phyloP scores from a whole-genome alignment of 2,113 vertebrate genomes.

The Hemichromis elongatus region DNA sequence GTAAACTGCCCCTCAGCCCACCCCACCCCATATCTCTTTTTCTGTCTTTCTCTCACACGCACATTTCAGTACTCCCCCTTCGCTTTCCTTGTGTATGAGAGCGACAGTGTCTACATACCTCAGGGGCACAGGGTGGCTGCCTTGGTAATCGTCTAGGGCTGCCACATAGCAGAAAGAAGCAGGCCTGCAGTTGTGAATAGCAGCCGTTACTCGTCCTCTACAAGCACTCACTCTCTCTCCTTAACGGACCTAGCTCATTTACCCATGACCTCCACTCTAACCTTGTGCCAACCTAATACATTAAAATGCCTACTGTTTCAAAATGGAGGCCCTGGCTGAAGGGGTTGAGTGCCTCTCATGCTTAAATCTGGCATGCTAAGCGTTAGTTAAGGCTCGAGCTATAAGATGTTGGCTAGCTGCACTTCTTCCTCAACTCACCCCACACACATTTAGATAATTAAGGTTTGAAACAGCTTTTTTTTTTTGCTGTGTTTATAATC shows the following conservation, averaged over 20 bases:
- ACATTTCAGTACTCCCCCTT: background rate
- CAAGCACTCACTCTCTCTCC: background rate
- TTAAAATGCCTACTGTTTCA: slow-evolving; percentile 63
- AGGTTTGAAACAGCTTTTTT: slow-evolving; percentile 35
- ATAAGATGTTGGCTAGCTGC: slow-evolving; percentile 19
- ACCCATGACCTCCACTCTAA: slow-evolving; percentile 25
- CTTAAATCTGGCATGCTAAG: slow-evolving; percentile 35
- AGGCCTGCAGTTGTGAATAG: slow-evolving; percentile 61
- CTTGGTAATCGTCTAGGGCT: slow-evolving; percentile 65
- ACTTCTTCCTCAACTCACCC: slow-evolving; percentile 1
- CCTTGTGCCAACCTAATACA: slow-evolving; percentile 49
- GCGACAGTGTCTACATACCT: slow-evolving; percentile 75
- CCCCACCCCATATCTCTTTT: background rate
- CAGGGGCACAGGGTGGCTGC: slow-evolving; percentile 64
- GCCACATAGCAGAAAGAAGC: slow-evolving; percentile 51
- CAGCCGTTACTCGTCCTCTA: slow-evolving; percentile 42
- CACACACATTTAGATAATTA: slow-evolving; percentile 54
- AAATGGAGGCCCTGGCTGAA: slow-evolving; percentile 47
- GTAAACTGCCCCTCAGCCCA: slow-evolving; percentile 9
- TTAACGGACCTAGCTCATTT: background rate
- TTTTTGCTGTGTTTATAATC: background rate
- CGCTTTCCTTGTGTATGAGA: slow-evolving; percentile 33
- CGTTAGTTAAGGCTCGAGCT: slow-evolving; percentile 1
- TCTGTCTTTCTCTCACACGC: background rate
- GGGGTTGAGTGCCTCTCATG: slow-evolving; percentile 59